phyloP scores from a whole-genome alignment of 2,113 vertebrate species.

The Probosciger aterrimus region DNA sequence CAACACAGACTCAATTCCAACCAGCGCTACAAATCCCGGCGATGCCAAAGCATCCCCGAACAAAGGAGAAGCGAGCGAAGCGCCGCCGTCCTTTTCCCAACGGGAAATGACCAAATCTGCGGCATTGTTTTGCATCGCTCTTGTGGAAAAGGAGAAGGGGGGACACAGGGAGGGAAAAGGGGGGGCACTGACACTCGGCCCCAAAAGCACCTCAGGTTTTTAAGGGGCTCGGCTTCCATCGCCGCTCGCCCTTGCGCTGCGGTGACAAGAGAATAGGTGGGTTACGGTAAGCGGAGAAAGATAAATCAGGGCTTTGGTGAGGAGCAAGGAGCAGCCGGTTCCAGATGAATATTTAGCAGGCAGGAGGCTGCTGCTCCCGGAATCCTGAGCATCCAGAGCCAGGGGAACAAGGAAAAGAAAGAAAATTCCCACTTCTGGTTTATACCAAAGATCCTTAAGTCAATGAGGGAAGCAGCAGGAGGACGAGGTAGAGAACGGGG shows the following conservation, averaged over 20 bases:
- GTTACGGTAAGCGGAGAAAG: not conserved
- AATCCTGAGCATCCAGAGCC: not conserved
- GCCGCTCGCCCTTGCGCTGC: not conserved
- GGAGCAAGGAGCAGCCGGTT: not conserved
- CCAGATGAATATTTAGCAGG: not conserved
- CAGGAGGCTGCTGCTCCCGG: not conserved
- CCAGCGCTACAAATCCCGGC: not conserved
- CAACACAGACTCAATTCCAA: not conserved
- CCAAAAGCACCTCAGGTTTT: not conserved
- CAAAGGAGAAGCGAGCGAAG: not conserved
- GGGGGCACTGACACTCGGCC: not conserved
- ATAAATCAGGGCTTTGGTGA: not conserved
- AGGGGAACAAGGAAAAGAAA: not conserved
- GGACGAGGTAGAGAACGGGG: not conserved
- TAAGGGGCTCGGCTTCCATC: rapidly evolving
- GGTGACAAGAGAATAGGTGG: not conserved
- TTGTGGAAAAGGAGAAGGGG: not conserved
- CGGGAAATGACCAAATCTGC: not conserved
- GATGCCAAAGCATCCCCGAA: not conserved
- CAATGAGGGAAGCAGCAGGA: not conserved
- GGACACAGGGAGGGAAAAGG: not conserved
- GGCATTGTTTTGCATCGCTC: not conserved
- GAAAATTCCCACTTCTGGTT: not conserved
- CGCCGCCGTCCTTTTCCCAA: not conserved
- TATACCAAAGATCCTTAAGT: not conserved